phyloP scores from a whole-genome alignment of 2,113 vertebrate species.

The Protobothrops mucrosquamatus region DNA sequence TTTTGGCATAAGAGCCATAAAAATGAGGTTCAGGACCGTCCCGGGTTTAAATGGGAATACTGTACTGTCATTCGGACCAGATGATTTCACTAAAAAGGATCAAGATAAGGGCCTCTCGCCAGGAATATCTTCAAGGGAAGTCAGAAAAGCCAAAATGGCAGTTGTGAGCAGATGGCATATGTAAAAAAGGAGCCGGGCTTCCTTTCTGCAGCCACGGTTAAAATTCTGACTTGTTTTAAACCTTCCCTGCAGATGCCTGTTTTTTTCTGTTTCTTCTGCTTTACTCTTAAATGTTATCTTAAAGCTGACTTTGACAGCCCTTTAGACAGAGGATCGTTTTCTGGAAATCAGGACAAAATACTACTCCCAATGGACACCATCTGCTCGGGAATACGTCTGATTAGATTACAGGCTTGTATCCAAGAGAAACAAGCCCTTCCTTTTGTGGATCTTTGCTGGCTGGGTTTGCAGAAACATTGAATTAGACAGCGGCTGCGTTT shows the following conservation, averaged over 20 bases:
- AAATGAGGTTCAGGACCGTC: too few relatives aligned
- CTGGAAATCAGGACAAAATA: neutral
- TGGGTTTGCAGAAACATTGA: neutral
- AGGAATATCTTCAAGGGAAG: neutral
- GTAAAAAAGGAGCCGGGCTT: too few relatives aligned
- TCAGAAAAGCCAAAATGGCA: neutral
- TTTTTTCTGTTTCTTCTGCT: neutral
- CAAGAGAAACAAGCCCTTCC: neutral
- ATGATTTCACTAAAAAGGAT: too few relatives aligned
- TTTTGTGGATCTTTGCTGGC: neutral
- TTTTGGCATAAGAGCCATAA: too few relatives aligned
- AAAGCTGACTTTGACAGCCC: neutral
- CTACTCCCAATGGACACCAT: neutral
- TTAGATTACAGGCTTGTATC: neutral
- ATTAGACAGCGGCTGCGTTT: neutral
- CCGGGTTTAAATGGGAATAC: too few relatives aligned
- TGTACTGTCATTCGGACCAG: too few relatives aligned
- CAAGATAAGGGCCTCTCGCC: neutral
- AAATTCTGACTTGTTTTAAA: too few relatives aligned
- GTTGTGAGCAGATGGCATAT: too few relatives aligned
- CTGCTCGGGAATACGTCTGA: neutral
- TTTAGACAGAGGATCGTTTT: neutral
- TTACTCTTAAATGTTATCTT: neutral
- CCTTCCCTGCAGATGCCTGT: neutral
- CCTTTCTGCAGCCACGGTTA: too few relatives aligned